Percentiles rank a stretch among this genome's conserved stretches.
phyloP scores from a whole-genome alignment of 2,113 vertebrate genomes.

The Elachura formosa region DNA sequence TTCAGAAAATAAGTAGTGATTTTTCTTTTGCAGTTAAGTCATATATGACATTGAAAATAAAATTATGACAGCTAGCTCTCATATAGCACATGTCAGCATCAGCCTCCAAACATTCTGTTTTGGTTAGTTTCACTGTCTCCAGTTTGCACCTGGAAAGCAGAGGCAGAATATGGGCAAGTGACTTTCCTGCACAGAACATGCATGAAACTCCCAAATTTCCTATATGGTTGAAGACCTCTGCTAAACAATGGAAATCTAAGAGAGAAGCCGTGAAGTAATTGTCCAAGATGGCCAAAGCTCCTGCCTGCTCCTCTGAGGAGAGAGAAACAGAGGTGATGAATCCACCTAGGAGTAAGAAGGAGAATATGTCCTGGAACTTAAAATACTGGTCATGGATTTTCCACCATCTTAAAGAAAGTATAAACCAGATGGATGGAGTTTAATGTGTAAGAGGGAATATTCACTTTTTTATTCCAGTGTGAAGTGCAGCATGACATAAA shows the following conservation, averaged over 20 bases:
- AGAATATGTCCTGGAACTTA: background rate
- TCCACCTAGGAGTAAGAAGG: accelerated
- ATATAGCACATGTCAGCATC: background rate
- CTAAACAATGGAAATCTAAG: background rate
- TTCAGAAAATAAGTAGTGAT: background rate
- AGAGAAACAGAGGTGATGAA: background rate
- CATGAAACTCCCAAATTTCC: background rate
- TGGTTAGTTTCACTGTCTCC: background rate
- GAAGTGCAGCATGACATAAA: background rate
- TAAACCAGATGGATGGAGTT: background rate
- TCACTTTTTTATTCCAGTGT: background rate
- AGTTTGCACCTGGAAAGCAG: background rate
- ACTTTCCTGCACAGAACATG: background rate
- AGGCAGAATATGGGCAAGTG: background rate
- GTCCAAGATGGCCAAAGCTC: background rate
- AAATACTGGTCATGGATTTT: background rate
- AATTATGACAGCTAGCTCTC: background rate
- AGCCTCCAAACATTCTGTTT: background rate
- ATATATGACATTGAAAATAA: background rate
- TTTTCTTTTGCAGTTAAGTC: background rate
- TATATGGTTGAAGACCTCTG: background rate
- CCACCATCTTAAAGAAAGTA: background rate
- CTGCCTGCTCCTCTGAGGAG: background rate
- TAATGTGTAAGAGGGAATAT: background rate
- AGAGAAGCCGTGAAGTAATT: background rate